Base-by-base conservation (phyloP, 2,113 vertebrate species). In the Myiozetetes cayanensis region DNA sequence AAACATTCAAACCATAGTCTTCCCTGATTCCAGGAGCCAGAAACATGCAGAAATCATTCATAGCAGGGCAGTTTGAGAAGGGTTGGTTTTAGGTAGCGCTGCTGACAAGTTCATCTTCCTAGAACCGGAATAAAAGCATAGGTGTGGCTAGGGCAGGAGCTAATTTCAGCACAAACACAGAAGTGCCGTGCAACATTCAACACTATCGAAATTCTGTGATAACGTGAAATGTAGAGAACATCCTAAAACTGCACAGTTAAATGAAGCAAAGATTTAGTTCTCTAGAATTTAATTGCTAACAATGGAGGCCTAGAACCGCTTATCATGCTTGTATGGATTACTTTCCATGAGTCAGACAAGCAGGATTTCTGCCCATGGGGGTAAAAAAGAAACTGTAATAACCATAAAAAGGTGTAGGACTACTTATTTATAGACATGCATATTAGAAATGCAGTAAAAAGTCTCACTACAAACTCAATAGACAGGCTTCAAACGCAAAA, bases 401-500 rank as follows among this genome's bases (percentile, higher is more conserved):
- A 56, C 35, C 15, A 53, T 56, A 68, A 88, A 88, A 90, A 92
- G 4, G 28, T 85, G 28, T 59, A 73, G 56, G 66, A 77, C 55
- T 91, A 39, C 62, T 95, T 92, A 80, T 78, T 91, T 87, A 90
- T 90, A 86, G 76, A 78, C 37, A 90, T 65, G 18, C 17, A 65
- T 75, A 71, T 88, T 87, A 87, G 83, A 92, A 91, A 87, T 37
- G 16, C 19, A 89, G 39, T 85, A 79, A 94, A 74, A 93, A 35
- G 12, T 65, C 35, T 6, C n/a, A 66, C 53, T 35, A 71, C 46
- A 85, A 76, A 67, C 44, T 50, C 33, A 12, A 37, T 33, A 92
- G 85, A 89, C 59, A 68, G 67, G 22, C 49, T 93, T 91, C 93
- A 94, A 91, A 85, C 25, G 68, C 20, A 66, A 78, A 83, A 95